phyloP scores from a whole-genome alignment of 2,113 vertebrate species.

The Axis porcinus region DNA sequence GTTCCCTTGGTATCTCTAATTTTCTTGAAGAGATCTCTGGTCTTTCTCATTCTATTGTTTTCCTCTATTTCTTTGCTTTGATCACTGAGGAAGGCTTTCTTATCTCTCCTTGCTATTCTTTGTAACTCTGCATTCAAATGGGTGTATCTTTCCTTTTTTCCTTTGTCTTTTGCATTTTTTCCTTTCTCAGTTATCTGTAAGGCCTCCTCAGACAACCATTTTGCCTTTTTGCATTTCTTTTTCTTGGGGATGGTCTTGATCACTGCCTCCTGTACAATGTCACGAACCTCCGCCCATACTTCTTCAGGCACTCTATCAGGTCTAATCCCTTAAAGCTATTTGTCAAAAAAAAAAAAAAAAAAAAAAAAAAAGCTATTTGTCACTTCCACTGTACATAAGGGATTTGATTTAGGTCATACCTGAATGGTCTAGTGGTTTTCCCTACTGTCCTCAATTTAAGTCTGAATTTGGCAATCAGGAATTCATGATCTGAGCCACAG shows the following conservation, averaged over 20 bases:
- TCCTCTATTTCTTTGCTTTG: neutral
- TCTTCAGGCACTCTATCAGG: neutral
- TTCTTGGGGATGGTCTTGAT: neutral
- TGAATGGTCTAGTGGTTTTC: neutral
- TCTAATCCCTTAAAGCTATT: neutral
- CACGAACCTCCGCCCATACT: rapidly evolving
- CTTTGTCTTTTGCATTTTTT: neutral
- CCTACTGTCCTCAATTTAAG: neutral
- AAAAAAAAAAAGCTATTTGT: neutral
- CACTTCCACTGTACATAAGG: neutral
- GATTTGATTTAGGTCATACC: neutral
- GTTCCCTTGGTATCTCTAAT: neutral
- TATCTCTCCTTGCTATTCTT: neutral
- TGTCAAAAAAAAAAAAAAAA: neutral
- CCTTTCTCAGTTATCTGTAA: neutral
- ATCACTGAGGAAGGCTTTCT: neutral
- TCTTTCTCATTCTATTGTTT: neutral
- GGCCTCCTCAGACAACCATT: neutral
- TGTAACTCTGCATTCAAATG: neutral
- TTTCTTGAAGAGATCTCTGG: neutral
- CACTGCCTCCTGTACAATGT: neutral
- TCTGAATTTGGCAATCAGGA: neutral
- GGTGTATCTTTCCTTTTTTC: neutral
- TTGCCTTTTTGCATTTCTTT: neutral
- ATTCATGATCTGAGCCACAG: neutral